Conservation (phyloP, 1,140 invertebrate species). For the Fopius arisanus region DNA sequence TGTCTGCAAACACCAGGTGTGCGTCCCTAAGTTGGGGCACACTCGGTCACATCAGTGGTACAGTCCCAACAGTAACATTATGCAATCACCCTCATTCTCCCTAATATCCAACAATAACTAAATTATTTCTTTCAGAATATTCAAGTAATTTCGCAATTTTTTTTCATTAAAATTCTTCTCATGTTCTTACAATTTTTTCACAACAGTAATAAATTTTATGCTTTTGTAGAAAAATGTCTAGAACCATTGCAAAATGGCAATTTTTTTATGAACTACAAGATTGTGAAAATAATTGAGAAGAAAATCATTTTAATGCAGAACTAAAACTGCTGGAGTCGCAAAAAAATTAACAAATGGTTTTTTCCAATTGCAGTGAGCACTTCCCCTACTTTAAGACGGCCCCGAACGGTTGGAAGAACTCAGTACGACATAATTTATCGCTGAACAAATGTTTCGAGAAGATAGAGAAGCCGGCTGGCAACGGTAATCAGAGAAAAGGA, state of each 20-base stretch:
- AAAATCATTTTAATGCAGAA: too few species aligned
- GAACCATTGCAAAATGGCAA: too few species aligned
- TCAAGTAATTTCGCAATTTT: too few species aligned
- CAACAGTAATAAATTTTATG: too few species aligned
- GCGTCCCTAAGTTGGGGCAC: constrained; percentile 50
- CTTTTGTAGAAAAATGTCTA: too few species aligned
- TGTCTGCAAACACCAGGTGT: constrained; percentile 55
- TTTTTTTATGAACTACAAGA: too few species aligned
- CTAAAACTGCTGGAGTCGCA: too few species aligned
- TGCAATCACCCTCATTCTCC: neutral
- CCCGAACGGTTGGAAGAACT: constrained; percentile 98
- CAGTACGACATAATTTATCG: constrained; percentile 94
- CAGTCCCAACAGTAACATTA: constrained; percentile 30
- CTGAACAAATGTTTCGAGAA: constrained; percentile 98
- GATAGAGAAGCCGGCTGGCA: constrained; percentile 89
- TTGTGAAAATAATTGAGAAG: too few species aligned
- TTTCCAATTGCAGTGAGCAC: constrained; percentile 78
- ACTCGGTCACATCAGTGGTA: constrained; percentile 59
- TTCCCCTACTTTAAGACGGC: constrained; percentile 98
- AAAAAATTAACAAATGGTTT: neutral
- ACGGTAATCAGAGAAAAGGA: constrained; percentile 83
- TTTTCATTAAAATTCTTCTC: too few species aligned
- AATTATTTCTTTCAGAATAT: too few species aligned
- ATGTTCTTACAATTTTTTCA: too few species aligned
- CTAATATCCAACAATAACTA: too few species aligned